A percentile compares a stretch with the other conserved stretches of the same genome.
Evolutionary conservation across 2,888 invertebrate species (phyloP).

Genomic region (Amiota communis): DNA sequence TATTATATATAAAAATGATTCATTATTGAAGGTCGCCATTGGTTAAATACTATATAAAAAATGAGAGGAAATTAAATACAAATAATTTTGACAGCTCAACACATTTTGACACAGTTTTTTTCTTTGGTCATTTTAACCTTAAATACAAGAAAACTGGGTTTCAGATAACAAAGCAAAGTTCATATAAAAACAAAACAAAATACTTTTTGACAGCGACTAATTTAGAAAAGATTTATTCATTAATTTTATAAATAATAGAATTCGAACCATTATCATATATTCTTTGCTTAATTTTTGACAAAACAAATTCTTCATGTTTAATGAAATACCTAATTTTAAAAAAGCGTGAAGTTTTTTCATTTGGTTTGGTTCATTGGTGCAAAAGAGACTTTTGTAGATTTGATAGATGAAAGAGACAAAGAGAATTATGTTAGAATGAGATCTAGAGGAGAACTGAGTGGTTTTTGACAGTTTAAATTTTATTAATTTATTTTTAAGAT

Average conservation of each 20-base stretch:
- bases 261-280: no score
- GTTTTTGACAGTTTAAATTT: background rate
- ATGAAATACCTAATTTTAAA: no score
- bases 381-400: background rate
- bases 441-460: no score
- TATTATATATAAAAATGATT: background rate
- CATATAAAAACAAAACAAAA: slow-evolving; percentile 4
- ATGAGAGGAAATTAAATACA: slow-evolving; percentile 6
- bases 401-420: no score
- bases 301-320: no score
- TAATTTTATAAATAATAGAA: no score
- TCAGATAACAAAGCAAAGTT: slow-evolving; percentile 15
- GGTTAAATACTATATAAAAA: no score
- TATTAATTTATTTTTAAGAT: slow-evolving; percentile 8
- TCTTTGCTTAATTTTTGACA: no score
- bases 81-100: slow-evolving; percentile 3
- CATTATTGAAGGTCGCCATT: slow-evolving; percentile 10
- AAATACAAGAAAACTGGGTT: background rate
- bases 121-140: background rate
- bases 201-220: slow-evolving; percentile 16
- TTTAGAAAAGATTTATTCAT: background rate
- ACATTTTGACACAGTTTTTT: background rate
- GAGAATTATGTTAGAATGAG: no score
- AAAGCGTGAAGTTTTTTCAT: no score
- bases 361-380: background rate